phyloP scores from a whole-genome alignment of 1,140 invertebrate genomes.

The Metaphire vulgaris region DNA sequence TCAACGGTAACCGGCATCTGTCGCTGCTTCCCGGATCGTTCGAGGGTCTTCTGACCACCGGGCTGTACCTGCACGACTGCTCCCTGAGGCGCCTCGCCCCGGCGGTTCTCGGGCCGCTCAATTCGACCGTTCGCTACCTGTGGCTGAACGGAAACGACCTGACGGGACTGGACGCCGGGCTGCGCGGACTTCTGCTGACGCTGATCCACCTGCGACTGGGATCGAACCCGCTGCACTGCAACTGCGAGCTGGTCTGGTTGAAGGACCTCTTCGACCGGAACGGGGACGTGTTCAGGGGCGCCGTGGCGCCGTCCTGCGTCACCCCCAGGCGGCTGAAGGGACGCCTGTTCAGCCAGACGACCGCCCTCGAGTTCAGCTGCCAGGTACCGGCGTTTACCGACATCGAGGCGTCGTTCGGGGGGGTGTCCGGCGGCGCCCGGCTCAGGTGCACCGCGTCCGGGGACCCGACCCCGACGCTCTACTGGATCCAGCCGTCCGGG shows the following conservation, averaged over 20 bases:
- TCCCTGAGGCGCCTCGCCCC: constrained; percentile 39
- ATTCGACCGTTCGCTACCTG: constrained; percentile 41
- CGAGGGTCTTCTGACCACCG: constrained; percentile 42
- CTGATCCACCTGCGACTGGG: constrained; percentile 45
- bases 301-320: constrained; percentile 38
- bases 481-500: constrained; percentile 45
- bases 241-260: constrained; percentile 47
- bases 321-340: constrained; percentile 37
- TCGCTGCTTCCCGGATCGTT: constrained; percentile 42
- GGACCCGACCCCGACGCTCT: constrained; percentile 44
- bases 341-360: constrained; percentile 38
- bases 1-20: constrained; percentile 48
- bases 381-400: constrained; percentile 3
- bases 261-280: constrained; percentile 39
- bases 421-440: constrained; percentile 29
- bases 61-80: constrained; percentile 47
- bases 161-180: constrained; percentile 37
- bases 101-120: constrained; percentile 43
- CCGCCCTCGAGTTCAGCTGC: constrained; percentile 43
- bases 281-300: constrained; percentile 38
- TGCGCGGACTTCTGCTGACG: constrained; percentile 41
- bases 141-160: constrained; percentile 49
- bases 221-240: constrained; percentile 48
- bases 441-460: constrained; percentile 44
- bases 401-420: constrained; percentile 6